Base-by-base conservation (phyloP, 64 coral and sea anemone species). In the Trachythela sp. region DNA sequence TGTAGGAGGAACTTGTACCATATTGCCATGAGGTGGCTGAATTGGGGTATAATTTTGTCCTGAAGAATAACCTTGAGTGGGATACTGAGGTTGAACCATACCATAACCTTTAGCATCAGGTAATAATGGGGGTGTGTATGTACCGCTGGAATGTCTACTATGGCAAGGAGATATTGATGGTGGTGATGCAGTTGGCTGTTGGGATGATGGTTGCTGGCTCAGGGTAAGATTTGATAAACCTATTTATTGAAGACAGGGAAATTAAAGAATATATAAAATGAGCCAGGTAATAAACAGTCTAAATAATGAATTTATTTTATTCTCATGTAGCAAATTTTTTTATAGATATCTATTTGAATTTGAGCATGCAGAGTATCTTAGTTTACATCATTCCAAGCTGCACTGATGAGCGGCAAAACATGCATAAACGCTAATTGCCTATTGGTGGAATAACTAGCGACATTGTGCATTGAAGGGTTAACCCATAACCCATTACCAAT, bases 131-230 rank as follows among this genome's bases (percentile, higher is more conserved):
- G 75, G 75, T 35, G 75, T 80, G 13, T 37, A 80, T 80, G 75
- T 37, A 17, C 75, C 75, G 35, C 75, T 80, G 35, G 75, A 80
- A 35, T 80, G 75, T 37, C 75, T 35, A 80, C 75, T 80, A 80
- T 80, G 75, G 10, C 75, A 80, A 15, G 75, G 75, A 15, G 75
- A 68, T 31, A 68, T 68, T 22, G 30, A 35, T 29, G 75, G 75
- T 34, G 75, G 17, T 80, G n/a, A n/a, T n/a, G 15, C 33, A 39
- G 20, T 39, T 80, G 75, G 15, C 20, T 35, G 27, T 37, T 39
- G 75, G 31, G 75, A 35, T 80, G 31, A 35, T 35, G 13, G 0
- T 80, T 35, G 75, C 11, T 80, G 75, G 75, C 8, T 36, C 0
- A 80, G 4, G 30, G 31, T 36, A 80, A 80, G 2, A 35, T 80